These are phyloP conservation scores for Lonchura striata DNA, from an alignment of 2,113 vertebrate species.

Conservation along the genomic window DNA sequence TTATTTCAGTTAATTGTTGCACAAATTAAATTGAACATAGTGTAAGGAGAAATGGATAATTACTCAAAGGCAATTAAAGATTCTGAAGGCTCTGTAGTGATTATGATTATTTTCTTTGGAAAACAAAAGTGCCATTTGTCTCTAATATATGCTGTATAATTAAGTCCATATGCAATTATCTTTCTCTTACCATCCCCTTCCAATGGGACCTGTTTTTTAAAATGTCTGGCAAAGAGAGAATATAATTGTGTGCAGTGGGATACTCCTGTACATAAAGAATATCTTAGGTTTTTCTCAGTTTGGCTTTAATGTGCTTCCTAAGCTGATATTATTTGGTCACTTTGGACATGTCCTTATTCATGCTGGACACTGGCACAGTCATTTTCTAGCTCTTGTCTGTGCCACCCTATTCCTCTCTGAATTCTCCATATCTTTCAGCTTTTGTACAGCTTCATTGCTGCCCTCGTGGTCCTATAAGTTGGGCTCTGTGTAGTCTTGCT, in stretches of 20 bases:
- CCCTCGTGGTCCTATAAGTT: fast-evolving
- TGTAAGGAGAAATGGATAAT: conserved; percentile 41
- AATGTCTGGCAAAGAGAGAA: background rate
- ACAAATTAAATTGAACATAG: conserved; percentile 25
- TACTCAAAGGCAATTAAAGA: conserved; percentile 60
- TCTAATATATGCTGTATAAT: conserved; percentile 48
- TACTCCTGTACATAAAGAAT: background rate
- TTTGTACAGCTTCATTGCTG: background rate
- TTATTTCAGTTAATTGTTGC: conserved; percentile 32
- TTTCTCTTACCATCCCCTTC: conserved; percentile 18
- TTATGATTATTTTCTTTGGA: conserved; percentile 65
- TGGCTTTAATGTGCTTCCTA: background rate
- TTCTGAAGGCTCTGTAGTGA: conserved; percentile 42
- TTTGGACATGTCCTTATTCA: background rate
- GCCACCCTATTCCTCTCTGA: background rate
- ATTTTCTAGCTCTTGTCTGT: background rate
- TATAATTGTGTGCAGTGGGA: background rate
- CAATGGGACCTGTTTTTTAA: conserved; percentile 4
- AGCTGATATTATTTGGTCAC: background rate
- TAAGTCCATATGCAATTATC: conserved; percentile 55
- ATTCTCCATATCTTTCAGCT: background rate
- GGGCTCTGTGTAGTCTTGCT: background rate
- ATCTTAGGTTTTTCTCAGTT: background rate
- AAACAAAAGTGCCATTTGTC: conserved; percentile 50
- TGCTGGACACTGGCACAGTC: background rate